Base-by-base conservation (phyloP, 1,140 invertebrate species). In the Drosophila jambulina region DNA sequence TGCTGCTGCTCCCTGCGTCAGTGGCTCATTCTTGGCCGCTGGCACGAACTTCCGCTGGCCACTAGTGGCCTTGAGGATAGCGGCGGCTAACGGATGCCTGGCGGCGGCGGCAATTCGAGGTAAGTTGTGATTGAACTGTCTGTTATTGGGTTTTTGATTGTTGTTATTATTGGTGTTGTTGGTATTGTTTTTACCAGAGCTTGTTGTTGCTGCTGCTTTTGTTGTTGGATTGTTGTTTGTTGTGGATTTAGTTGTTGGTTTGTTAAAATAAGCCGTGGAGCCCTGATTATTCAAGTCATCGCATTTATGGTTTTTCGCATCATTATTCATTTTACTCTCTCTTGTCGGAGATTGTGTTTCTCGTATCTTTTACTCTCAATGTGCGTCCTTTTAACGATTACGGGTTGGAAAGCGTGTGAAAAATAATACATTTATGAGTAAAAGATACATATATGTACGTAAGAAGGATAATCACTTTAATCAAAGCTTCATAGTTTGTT, bases 321-420 rank as follows among this genome's bases (percentile, higher is more conserved):
- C 91, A 92, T 92, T 92, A 92, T 88, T 92, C 91, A 92, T 92
- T 91, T 92, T 92, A 80, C 78, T 80, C 88, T 84, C 72, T 74
- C 67, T 72, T 76, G 70, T 23, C 45, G 69, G 43, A 27, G 56
- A 80, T 75, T 71, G 36, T 64, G 57, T 79, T 65, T 61, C 42
- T 53, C 12, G 54, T 51, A 58, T 56, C 23, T 76, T 54, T 77
- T 60, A 74, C 56, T 77, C 38, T 75, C 45, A 79, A 75, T 83
- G 80, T 70, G 75, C 80, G 80, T 91, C 72, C 80, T 84, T 68
- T 62, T n/a, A 58, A 17, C 1, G 21, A 54, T 59, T 71, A 29
- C 57, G 10, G 27, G 64, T 34, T 19, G 25, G 32, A 45, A 19
- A 42, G 34, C 32, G 46, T 46, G 19, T 34, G 13, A 53, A 65